phyloP scores from a whole-genome alignment of 2,888 invertebrate species.

The Tinea pellionella region DNA sequence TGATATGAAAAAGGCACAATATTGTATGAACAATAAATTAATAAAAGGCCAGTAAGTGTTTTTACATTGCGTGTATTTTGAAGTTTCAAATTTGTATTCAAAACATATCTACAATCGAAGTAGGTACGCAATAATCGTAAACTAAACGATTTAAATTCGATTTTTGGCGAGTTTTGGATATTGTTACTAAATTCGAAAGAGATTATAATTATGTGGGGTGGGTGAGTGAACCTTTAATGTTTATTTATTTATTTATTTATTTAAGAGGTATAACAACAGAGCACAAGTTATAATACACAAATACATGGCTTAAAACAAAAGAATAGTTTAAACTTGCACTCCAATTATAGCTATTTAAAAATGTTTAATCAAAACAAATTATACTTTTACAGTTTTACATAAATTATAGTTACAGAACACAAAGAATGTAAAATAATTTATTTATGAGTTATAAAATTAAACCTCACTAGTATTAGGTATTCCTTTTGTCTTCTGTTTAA shows the following conservation, averaged over 20 bases:
- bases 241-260: background rate
- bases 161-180: slow-evolving; percentile 50
- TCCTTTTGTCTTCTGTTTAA: too few relatives aligned
- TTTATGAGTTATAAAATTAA: background rate
- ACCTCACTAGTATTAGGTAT: too few relatives aligned
- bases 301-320: too few relatives aligned
- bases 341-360: too few relatives aligned
- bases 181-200: slow-evolving; percentile 18
- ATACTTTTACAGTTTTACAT: too few relatives aligned
- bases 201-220: too few relatives aligned
- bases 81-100: slow-evolving; percentile 48
- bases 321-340: too few relatives aligned
- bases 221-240: background rate
- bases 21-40: background rate
- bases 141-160: slow-evolving; percentile 55
- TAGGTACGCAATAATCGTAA: slow-evolving; percentile 58
- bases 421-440: background rate
- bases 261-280: too few relatives aligned
- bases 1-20: background rate
- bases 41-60: background rate
- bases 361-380: too few relatives aligned
- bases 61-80: background rate
- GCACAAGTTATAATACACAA: too few relatives aligned
- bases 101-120: slow-evolving; percentile 53
- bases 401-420: too few relatives aligned